Percentiles rank a stretch among this genome's conserved stretches.
Conservation (phyloP, 2,113 vertebrate genomes). For the Aleadryas rufinucha region DNA sequence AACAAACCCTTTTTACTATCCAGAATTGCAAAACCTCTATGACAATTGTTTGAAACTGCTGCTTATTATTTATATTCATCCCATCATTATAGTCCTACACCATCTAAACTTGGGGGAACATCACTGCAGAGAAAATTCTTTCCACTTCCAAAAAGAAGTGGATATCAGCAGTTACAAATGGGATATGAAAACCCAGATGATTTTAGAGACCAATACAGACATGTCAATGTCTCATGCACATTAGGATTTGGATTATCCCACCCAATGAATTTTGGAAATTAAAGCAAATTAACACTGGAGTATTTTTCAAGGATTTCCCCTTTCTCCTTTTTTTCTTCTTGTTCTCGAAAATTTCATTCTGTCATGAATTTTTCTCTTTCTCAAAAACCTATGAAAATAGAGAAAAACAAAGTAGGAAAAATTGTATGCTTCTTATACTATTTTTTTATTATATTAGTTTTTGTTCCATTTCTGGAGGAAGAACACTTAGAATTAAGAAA, state of each 20-base stretch:
- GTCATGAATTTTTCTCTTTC: neutral
- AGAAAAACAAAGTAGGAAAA: neutral
- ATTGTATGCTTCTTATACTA: fast-evolving
- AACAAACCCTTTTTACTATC: neutral
- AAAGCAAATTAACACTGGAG: neutral
- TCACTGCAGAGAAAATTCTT: neutral
- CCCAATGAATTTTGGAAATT: neutral
- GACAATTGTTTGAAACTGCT: neutral
- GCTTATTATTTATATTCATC: neutral
- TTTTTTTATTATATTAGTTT: neutral
- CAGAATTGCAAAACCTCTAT: neutral
- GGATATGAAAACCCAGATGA: neutral
- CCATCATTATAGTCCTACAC: neutral
- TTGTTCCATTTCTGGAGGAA: neutral
- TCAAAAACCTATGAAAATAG: neutral
- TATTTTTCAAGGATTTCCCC: neutral
- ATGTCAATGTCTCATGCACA: neutral
- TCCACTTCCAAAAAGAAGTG: neutral
- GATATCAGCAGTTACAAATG: neutral
- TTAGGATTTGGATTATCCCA: neutral
- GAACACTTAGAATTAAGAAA: neutral
- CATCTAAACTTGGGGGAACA: neutral
- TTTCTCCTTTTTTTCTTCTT: neutral
- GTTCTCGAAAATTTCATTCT: neutral
- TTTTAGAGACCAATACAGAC: neutral